Evolutionary conservation across 2,113 vertebrate species (phyloP), one percentile per base, ranked within the genome.

Genomic region (Notothenia rossii): DNA sequence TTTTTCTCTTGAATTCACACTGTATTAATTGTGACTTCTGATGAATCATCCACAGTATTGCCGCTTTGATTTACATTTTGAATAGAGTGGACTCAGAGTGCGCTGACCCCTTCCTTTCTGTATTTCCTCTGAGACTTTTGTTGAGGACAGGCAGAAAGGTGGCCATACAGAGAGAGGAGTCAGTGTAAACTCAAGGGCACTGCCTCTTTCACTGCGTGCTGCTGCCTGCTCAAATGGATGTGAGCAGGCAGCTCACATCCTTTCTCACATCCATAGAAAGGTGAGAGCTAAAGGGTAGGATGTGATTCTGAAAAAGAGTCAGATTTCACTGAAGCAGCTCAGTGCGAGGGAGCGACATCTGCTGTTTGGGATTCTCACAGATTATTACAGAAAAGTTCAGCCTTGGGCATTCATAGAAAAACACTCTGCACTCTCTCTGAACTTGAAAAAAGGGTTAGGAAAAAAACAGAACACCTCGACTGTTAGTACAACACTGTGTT

Each of bases 361-460:
- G 48, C 43, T 58, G 75, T 62, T 62, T 43, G 3, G 49, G 53
- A 72, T 60, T 17, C 62, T 43, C 10, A 13, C n/a, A 33, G 68
- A 45, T 75, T 81, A 45, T 77, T 56, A 72, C 72, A 79, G 61
- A 79, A 79, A 86, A 87, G 88, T 88, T 84, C 75, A 82, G 81
- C 79, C 58, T 78, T 60, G 64, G 66, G 77, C 74, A n/a, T 36
- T 81, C 18, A 29, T 20, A 46, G 62, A 50, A 60, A 68, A 71
- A 72, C 7, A 61, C 64, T 29, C 15, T 10, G 40, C 66, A 69
- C 72, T 63, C 66, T 62, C 7, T 17, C 67, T 88, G 87, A 86
- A 81, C 86, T 40, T 65, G 25, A 53, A 72, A 54, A 43, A 15
- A 20, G 10, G 46, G 4, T n/a, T 2, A 2, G 6, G 13, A 29